Base-by-base conservation (phyloP, 2,113 vertebrate species). In the Peromyscus leucopus region DNA sequence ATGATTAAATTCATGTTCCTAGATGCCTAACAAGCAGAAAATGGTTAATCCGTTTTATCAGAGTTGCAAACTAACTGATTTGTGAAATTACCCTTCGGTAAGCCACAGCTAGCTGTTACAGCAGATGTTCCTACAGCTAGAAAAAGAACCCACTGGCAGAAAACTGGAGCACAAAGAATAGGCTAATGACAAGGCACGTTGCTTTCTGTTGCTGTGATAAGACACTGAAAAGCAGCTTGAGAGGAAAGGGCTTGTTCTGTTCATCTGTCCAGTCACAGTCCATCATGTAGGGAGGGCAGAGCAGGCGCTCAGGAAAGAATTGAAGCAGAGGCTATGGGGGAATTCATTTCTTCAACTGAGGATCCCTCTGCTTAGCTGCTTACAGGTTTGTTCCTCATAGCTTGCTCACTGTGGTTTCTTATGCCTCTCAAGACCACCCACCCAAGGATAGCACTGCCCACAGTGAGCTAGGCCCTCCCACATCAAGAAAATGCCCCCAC, bases 61-160 rank as follows among this genome's bases (percentile, higher is more conserved):
- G 19, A 42, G 21, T 83, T 83, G 39, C 26, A 78, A 83, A 87
- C 46, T 75, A 59, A 12, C 13, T 13, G 3, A 19, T 10, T 85
- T 89, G 76, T 83, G 48, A 91, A 95, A 74, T 78, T 89, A 79
- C 76, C 39, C 67, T 94, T 95, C 28, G 72, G n/a, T 55, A 55
- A 92, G 57, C 48, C 51, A 91, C 24, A 88, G 59, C 28, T 71
- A 42, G 80, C 31, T 21, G 10, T 79, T 55, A 86, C 8, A 86
- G 21, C 67, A 55, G 10, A 17, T 21, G 51, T 21, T 86, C 63
- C 59, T 80, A n/a, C 10, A n/a, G 42, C 63, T 93, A 63, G 86
- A 91, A 28, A 72, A 72, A 79, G 17, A 88, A 48, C 63, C 71
- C n/a, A 31, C 42, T 28, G 75, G 46, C 28, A 78, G 39, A 93